Conservation (phyloP, 2,888 invertebrate species). For the Chrysolina haemoptera region DNA sequence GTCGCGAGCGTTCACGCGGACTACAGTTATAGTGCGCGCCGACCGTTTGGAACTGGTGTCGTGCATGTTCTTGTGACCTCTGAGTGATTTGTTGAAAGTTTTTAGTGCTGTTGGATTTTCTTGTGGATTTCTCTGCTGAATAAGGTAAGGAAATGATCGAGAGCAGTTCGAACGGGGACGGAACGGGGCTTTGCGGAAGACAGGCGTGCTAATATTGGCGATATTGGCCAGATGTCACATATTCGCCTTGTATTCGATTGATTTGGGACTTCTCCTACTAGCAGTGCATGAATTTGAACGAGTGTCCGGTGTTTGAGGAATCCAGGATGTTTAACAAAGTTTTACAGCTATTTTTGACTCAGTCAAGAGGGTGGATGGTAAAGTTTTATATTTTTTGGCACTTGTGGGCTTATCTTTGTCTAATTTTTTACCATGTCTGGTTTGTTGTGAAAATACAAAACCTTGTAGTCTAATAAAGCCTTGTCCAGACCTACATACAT, state of each 20-base stretch:
- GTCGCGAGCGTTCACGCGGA: conserved; percentile 57
- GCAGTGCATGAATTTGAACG: background rate
- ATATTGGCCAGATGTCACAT: conserved; percentile 1
- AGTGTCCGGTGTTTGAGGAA: background rate
- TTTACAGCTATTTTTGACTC: too few species aligned
- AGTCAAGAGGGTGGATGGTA: too few species aligned
- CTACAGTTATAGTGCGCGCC: conserved; percentile 4
- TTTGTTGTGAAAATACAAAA: too few species aligned
- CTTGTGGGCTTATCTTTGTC: too few species aligned
- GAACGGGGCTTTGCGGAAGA: background rate
- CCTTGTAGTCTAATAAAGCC: too few species aligned
- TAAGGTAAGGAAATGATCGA: background rate
- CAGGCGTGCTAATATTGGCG: background rate
- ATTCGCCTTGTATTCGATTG: background rate
- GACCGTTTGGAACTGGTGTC: background rate
- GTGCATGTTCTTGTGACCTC: conserved; percentile 9
- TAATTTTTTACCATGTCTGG: too few species aligned
- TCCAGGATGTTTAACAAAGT: too few species aligned
- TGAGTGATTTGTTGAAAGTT: conserved; percentile 16
- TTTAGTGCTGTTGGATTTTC: conserved; percentile 14
- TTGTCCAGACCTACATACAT: too few species aligned
- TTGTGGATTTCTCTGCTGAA: conserved; percentile 15
- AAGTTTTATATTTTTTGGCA: too few species aligned
- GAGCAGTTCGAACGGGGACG: background rate
- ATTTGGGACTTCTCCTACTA: background rate